phyloP scores from a whole-genome alignment of 2,797 vertebrate genomes.

The Fistularia commersonii region DNA sequence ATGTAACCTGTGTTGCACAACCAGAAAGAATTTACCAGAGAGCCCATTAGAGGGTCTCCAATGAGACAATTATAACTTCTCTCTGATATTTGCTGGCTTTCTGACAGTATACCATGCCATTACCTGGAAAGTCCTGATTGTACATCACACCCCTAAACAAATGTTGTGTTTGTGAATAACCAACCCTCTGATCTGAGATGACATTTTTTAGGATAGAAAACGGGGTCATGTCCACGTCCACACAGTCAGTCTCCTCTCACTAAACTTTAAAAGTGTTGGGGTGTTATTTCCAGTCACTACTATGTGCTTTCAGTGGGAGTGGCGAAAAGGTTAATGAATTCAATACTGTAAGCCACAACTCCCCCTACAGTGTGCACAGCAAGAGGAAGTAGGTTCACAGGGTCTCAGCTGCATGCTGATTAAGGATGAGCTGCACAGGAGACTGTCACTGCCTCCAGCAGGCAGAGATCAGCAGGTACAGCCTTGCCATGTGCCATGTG shows the following conservation, averaged over 20 bases:
- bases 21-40: no score
- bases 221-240: constrained; percentile 43
- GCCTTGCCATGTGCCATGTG: constrained; percentile 2
- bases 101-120: constrained; percentile 48
- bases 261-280: constrained; percentile 57
- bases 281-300: constrained; percentile 57
- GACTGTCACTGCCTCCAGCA: constrained; percentile 69
- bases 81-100: constrained; percentile 70
- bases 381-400: constrained; percentile 28
- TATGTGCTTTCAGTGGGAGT: constrained; percentile 56
- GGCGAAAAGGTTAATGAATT: constrained; percentile 80
- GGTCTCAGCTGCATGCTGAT: constrained; percentile 60
- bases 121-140: constrained; percentile 20
- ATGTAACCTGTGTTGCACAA: no score
- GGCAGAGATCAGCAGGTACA: constrained; percentile 44
- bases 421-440: constrained; percentile 19
- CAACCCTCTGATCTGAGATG: constrained; percentile 74
- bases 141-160: constrained; percentile 41
- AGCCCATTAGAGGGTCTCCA: constrained; percentile 47
- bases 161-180: constrained; percentile 72
- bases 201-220: constrained; percentile 75
- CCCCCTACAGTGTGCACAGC: constrained; percentile 59
- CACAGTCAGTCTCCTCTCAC: constrained; percentile 27
- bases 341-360: constrained; percentile 58
- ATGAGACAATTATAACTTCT: constrained; percentile 63